phyloP scores from a whole-genome alignment of 2,113 vertebrate genomes.

The Hiodon alosoides region DNA sequence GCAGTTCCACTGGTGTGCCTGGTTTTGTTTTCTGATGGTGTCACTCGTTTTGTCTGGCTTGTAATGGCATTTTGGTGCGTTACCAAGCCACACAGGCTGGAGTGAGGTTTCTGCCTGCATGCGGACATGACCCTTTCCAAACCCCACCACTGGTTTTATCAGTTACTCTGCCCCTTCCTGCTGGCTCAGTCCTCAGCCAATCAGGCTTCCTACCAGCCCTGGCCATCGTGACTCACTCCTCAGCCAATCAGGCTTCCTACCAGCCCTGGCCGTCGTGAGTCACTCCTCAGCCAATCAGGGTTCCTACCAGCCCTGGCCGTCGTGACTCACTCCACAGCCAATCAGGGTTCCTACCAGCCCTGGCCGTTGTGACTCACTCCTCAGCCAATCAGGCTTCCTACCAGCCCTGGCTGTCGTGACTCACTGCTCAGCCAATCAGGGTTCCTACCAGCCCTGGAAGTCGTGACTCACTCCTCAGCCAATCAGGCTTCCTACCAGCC shows the following conservation, averaged over 20 bases:
- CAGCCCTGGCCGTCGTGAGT: conserved; percentile 52
- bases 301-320: too few species aligned
- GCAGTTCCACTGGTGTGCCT: not conserved
- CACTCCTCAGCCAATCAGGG: conserved; percentile 24
- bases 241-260: conserved; percentile 46
- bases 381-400: too few species aligned
- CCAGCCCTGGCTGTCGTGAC: conserved; percentile 15
- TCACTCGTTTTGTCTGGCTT: too few species aligned
- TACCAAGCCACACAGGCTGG: conserved; percentile 45
- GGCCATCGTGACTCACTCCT: conserved; percentile 35
- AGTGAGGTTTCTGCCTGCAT: conserved; percentile 52
- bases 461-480: conserved; percentile 24
- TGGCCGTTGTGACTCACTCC: conserved; percentile 54
- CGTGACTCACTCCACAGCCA: conserved; percentile 37
- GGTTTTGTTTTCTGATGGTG: conserved; percentile 24
- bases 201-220: conserved; percentile 56
- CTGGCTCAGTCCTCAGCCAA: conserved; percentile 49
- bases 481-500: conserved; percentile 48
- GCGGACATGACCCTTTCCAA: conserved; percentile 52
- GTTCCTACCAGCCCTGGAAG: conserved; percentile 55
- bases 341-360: conserved; percentile 48
- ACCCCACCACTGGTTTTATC: conserved; percentile 60
- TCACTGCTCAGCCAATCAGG: conserved; percentile 51
- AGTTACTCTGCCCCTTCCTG: conserved; percentile 63
- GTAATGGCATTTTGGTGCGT: conserved; percentile 39